These are phyloP conservation scores for Tachysurus fulvidraco DNA, from an alignment of 2,113 vertebrate species.

Conservation along the genomic window DNA sequence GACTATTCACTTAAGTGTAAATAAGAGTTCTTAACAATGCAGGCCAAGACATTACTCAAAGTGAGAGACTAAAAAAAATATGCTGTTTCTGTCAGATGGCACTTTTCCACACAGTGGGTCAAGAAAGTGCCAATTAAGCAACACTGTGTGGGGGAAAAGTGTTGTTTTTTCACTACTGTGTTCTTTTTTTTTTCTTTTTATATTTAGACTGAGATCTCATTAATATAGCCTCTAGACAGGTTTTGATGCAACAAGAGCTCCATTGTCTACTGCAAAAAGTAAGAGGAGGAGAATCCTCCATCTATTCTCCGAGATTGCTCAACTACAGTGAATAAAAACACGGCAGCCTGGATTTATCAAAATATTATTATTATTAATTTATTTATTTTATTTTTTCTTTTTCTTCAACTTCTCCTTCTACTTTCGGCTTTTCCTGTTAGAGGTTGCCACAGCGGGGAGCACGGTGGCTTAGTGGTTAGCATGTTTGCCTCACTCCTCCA, in stretches of 20 bases:
- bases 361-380: background rate
- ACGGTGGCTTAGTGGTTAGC: no score
- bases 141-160: conserved; percentile 6
- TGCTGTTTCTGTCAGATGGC: conserved; percentile 23
- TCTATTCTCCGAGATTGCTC: background rate
- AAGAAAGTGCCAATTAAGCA: conserved; percentile 51
- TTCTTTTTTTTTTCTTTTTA: background rate
- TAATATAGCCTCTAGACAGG: background rate
- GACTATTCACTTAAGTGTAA: conserved; percentile 45
- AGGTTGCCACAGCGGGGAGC: no score
- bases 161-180: background rate
- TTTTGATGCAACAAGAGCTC: background rate
- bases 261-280: background rate
- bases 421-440: no score
- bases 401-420: no score
- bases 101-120: conserved; percentile 29
- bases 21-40: conserved; percentile 36
- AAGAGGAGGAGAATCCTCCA: background rate
- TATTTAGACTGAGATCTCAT: conserved; percentile 35
- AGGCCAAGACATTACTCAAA: conserved; percentile 21
- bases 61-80: conserved; percentile 27
- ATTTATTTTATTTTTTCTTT: no score
- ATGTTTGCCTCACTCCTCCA: no score
- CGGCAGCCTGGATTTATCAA: background rate
- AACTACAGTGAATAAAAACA: background rate